These are phyloP conservation scores for Argya squamiceps DNA, from an alignment of 2,797 vertebrate species.

Conservation along the genomic window DNA sequence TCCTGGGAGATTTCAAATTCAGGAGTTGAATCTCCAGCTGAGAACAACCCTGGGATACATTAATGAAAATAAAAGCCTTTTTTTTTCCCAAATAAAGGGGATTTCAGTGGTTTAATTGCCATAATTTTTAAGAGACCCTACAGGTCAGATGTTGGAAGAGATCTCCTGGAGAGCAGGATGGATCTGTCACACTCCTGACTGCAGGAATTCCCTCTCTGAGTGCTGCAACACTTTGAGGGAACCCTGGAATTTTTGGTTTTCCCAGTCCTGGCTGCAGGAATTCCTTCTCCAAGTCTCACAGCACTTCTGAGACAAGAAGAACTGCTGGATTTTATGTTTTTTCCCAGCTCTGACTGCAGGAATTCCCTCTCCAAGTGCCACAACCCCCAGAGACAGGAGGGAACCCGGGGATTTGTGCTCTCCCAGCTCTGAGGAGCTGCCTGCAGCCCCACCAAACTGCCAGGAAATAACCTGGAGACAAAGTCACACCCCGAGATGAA, in stretches of 20 bases:
- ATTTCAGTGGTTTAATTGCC: no score
- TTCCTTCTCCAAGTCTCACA: background rate
- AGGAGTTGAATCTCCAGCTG: background rate
- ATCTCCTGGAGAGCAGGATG: no score
- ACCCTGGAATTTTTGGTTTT: no score
- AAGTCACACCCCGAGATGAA: constrained; percentile 4
- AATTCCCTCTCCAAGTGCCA: background rate
- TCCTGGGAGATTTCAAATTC: no score
- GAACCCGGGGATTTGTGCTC: background rate
- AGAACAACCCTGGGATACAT: background rate
- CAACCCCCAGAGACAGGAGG: background rate
- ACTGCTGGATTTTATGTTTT: background rate
- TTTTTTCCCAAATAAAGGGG: no score
- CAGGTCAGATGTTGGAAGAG: no score
- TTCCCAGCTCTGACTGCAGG: background rate
- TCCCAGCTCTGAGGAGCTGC: background rate
- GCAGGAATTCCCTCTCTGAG: background rate
- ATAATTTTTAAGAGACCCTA: no score
- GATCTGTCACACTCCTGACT: fast-evolving
- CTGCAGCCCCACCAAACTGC: background rate
- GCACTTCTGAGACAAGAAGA: background rate
- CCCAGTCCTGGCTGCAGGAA: no score
- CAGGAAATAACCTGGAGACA: background rate
- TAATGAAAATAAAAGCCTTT: background rate
- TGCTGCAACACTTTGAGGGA: no score